Conservation (phyloP, 2,113 vertebrate genomes). For the Upupa epops region DNA sequence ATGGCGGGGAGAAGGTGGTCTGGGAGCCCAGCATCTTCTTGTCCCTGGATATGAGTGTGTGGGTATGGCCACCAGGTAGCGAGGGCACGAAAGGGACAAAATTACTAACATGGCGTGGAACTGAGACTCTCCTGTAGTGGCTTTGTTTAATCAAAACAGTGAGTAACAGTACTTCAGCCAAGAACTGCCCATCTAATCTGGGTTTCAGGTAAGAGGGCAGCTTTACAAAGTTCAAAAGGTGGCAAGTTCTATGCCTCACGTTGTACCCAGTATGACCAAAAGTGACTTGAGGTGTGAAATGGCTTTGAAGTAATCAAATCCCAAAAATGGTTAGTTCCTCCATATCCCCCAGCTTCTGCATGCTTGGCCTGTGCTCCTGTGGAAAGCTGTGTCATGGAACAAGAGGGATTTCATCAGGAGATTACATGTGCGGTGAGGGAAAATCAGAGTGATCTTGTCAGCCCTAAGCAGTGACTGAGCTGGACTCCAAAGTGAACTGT, state of each 20-base stretch:
- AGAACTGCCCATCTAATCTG: accelerated
- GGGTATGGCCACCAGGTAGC: background rate
- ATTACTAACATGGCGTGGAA: accelerated
- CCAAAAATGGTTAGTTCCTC: slow-evolving; percentile 28
- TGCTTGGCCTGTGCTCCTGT: slow-evolving; percentile 10
- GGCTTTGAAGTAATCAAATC: background rate
- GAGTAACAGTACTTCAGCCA: background rate
- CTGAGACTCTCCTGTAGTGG: background rate
- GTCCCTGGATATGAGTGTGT: background rate
- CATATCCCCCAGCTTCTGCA: slow-evolving; percentile 6
- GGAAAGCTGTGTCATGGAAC: slow-evolving; percentile 4
- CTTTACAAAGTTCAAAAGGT: background rate
- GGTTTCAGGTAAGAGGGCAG: background rate
- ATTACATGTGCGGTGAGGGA: background rate
- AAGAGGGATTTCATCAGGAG: background rate
- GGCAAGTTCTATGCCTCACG: background rate
- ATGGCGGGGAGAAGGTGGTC: background rate
- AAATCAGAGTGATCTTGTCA: background rate
- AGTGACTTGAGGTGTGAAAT: background rate
- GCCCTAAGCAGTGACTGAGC: background rate
- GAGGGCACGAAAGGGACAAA: background rate
- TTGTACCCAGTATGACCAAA: background rate
- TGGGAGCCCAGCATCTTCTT: too few relatives aligned
- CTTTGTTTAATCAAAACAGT: background rate
- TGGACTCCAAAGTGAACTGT: background rate